Base-by-base conservation (phyloP, 1,140 invertebrate species). In the Anoplophora glabripennis region DNA sequence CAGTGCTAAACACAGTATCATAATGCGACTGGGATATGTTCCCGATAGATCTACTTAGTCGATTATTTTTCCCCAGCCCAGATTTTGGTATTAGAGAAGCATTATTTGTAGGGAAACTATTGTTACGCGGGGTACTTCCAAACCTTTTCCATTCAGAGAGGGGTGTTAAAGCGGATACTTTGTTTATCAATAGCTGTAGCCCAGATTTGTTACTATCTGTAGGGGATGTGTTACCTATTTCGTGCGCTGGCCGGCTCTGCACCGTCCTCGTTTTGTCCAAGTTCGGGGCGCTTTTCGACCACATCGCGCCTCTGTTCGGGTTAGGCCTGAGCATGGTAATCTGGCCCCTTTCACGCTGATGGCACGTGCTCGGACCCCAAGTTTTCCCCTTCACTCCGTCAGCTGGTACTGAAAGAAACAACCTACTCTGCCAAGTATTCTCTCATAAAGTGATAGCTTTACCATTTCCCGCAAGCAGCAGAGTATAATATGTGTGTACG, bases 301-400 rank as follows among this genome's bases (percentile, higher is more conserved):
- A 80, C 33, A 75, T 73, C 17, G 68, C 56, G 10, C 70, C 66
- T 41, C 75, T 66, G 68, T 77, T 75, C 47, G 77, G 69, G 15
- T 71, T 75, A 8, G 79, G 76, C 15, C 71, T 48, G 54, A 72
- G 54, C 55, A 80, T 75, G 44, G 81, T 81, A 64, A 84, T 77
- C 67, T 93, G 85, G 69, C 89, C 87, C 60, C 92, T 84, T 74
- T 95, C 92, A 57, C 91, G 88, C 78, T 95, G 91, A 76, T 94
- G 91, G 35, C 89, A 84, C 45, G 93, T 93, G 66, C 92, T 95
- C 61, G 94, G 94, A 62, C 95, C 94, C 94, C 95, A 97, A 17
- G 95, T 98, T 81, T 96, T 96, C 75, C 94, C 94, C 80, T 98
- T 97, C 63, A 93, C 89, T 72, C 93, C 93, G 79, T 94, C 94